Evolutionary conservation across 2,888 invertebrate species (phyloP).

Genomic region (Yponomeuta sedellus): DNA sequence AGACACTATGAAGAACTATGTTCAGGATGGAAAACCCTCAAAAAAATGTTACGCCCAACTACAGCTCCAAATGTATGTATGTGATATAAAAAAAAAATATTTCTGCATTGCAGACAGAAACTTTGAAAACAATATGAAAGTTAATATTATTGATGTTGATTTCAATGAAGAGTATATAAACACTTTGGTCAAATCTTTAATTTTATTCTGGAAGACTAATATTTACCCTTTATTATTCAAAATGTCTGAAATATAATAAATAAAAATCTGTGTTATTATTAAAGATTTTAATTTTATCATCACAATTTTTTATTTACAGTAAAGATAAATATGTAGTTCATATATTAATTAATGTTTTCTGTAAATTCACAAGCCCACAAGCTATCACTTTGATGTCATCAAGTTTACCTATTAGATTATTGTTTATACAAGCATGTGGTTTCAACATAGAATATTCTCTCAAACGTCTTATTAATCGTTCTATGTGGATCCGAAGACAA

Average conservation of each 20-base stretch:
- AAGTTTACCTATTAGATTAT: conserved; percentile 18
- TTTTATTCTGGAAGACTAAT: conserved; percentile 22
- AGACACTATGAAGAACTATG: conserved; percentile 24
- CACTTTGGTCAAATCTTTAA: too few relatives aligned
- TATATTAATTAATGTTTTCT: conserved; percentile 12
- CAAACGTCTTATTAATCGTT: too few relatives aligned
- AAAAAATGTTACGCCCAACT: conserved; percentile 25
- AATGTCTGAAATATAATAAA: conserved; percentile 18
- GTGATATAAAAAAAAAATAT: conserved; percentile 20
- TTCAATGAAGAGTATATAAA: too few relatives aligned
- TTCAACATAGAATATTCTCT: not conserved
- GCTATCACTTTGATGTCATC: conserved; percentile 26
- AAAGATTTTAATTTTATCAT: too few relatives aligned
- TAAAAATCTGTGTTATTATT: conserved; percentile 8
- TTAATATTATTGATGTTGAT: too few relatives aligned
- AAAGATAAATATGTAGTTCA: too few relatives aligned
- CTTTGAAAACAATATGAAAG: conserved; percentile 20
- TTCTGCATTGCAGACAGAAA: conserved; percentile 26
- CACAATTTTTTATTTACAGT: too few relatives aligned
- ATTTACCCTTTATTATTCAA: conserved; percentile 22
- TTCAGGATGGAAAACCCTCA: conserved; percentile 22
- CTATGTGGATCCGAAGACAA: too few relatives aligned
- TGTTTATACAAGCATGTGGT: conserved; percentile 16
- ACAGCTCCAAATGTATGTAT: conserved; percentile 27
- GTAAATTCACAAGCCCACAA: conserved; percentile 28